A percentile compares a stretch with the other conserved stretches of the same genome.
These are phyloP conservation scores for Bursaphelenchus mucronatus DNA, from an alignment of 1,140 invertebrate genomes.

Conservation along the genomic window DNA sequence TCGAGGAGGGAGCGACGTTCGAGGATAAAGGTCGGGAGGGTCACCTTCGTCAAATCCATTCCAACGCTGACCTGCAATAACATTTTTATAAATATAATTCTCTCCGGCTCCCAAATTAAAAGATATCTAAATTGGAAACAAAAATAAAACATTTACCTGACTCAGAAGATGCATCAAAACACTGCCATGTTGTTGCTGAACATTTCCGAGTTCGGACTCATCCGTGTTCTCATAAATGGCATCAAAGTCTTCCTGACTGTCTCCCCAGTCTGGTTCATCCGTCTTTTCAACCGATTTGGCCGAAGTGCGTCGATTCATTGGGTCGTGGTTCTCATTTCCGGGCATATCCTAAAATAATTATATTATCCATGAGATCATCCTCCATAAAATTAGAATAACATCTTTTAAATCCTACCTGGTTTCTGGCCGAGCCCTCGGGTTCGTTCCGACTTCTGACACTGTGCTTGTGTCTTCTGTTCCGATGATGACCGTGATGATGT, in stretches of 20 bases:
- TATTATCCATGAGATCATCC: no score
- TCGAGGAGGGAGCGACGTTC: slow-evolving; percentile 66
- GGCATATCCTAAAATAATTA: no score
- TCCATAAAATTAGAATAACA: no score
- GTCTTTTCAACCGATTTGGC: no score
- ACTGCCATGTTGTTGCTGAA: slow-evolving; percentile 64
- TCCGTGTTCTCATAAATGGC: slow-evolving; percentile 56
- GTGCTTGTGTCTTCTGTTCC: no score
- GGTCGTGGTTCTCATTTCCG: slow-evolving; percentile 8
- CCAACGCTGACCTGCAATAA: slow-evolving; percentile 65
- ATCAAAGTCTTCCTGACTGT: slow-evolving; percentile 61
- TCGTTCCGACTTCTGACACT: no score
- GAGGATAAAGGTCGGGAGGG: slow-evolving; percentile 66
- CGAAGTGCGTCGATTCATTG: background rate
- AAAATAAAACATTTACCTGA: slow-evolving; percentile 41
- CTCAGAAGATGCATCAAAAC: slow-evolving; percentile 66
- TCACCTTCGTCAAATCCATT: slow-evolving; percentile 67
- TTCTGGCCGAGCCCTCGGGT: no score
- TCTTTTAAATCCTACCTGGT: no score
- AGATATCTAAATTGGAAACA: background rate
- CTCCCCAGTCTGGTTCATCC: slow-evolving; percentile 54
- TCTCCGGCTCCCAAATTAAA: slow-evolving; percentile 14
- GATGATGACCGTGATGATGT: no score
- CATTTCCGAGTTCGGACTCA: slow-evolving; percentile 49
- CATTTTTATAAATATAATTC: background rate